Percentiles rank a stretch among this genome's conserved stretches.
These are phyloP conservation scores for Lagopus muta DNA, from an alignment of 2,113 vertebrate species.

Conservation along the genomic window DNA sequence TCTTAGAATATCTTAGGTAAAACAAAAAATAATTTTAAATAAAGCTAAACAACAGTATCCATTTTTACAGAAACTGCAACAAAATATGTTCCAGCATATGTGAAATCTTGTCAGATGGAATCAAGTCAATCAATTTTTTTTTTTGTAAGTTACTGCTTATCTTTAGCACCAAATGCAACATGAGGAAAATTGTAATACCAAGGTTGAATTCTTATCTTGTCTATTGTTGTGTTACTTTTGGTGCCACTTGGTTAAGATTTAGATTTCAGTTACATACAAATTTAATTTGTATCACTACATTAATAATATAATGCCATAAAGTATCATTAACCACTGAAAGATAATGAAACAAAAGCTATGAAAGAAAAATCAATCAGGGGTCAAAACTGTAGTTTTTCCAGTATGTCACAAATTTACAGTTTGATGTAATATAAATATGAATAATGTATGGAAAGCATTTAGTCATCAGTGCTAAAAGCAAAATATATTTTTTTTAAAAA, in stretches of 20 bases:
- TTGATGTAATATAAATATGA: neutral
- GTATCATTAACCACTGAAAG: conserved; percentile 36
- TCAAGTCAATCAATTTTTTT: neutral
- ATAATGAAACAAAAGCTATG: conserved; percentile 60
- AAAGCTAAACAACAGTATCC: neutral
- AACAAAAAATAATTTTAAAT: neutral
- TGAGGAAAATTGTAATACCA: conserved; percentile 16
- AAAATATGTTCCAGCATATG: neutral
- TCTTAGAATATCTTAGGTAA: neutral
- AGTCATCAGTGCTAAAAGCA: neutral
- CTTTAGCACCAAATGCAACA: conserved; percentile 27
- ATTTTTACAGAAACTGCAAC: neutral
- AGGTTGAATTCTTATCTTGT: neutral
- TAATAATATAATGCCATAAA: conserved; percentile 45
- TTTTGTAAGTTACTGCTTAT: neutral
- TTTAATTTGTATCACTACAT: conserved; percentile 22
- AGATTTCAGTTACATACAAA: neutral
- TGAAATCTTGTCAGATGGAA: neutral
- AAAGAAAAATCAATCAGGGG: conserved; percentile 23
- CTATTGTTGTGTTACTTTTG: neutral
- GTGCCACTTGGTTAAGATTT: neutral
- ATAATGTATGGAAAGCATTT: neutral
- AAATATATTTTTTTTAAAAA: neutral
- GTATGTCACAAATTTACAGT: neutral
- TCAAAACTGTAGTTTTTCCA: conserved; percentile 38